These are phyloP conservation scores for Sturnira hondurensis DNA, from an alignment of 2,113 vertebrate genomes.

Conservation along the genomic window DNA sequence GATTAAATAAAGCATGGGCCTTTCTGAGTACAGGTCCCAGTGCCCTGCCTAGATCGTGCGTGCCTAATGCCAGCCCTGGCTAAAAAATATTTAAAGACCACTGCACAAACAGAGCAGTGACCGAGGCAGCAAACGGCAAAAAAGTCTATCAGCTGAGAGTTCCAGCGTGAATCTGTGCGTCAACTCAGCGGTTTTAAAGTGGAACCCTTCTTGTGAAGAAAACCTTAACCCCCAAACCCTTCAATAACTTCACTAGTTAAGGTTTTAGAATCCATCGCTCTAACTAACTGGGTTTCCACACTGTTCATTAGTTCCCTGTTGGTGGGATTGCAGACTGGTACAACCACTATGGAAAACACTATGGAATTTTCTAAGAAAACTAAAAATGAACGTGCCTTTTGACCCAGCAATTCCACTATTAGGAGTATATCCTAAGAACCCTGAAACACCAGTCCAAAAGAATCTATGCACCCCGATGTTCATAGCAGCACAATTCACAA, in stretches of 20 bases:
- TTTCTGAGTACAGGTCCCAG: background rate
- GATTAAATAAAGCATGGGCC: background rate
- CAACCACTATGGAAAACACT: too few relatives aligned
- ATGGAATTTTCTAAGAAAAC: too few relatives aligned
- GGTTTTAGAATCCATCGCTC: background rate
- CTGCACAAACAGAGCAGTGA: background rate
- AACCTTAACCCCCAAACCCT: background rate
- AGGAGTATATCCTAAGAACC: too few relatives aligned
- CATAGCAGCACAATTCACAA: too few relatives aligned
- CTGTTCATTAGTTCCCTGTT: too few relatives aligned
- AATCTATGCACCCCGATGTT: too few relatives aligned
- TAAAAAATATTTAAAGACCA: background rate
- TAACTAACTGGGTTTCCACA: background rate
- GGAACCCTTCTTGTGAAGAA: background rate
- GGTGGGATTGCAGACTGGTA: too few relatives aligned
- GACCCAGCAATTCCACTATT: too few relatives aligned
- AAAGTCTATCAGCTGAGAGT: background rate
- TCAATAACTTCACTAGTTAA: background rate
- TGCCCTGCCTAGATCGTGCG: rapidly evolving
- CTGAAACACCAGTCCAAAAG: too few relatives aligned
- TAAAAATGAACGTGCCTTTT: too few relatives aligned
- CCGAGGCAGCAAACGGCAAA: background rate
- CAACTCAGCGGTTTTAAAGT: background rate
- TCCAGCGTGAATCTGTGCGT: background rate
- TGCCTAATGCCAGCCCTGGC: background rate